phyloP scores from a whole-genome alignment of 2,113 vertebrate species.

The Percina caprodes region DNA sequence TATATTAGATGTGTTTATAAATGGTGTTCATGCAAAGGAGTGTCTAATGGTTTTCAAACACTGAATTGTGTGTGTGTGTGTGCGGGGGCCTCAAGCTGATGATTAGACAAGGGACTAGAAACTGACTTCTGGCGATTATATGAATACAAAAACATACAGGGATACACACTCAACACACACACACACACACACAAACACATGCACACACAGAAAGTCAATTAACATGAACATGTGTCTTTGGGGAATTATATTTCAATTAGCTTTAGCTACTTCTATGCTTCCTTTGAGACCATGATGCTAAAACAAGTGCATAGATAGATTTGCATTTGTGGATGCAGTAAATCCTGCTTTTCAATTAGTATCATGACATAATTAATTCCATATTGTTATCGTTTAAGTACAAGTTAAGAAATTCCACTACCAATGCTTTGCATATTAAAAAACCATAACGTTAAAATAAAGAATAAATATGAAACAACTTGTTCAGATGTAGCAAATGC shows the following conservation, averaged over 20 bases:
- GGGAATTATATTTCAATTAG: slow-evolving; percentile 85
- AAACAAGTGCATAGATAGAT: slow-evolving; percentile 66
- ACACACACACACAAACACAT: slow-evolving; percentile 45
- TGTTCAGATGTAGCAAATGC: neutral
- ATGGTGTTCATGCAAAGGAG: slow-evolving; percentile 41
- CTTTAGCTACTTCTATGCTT: slow-evolving; percentile 68
- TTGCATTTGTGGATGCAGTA: slow-evolving; percentile 65
- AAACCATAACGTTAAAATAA: slow-evolving; percentile 11
- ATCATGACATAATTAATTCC: slow-evolving; percentile 63
- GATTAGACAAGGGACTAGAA: slow-evolving; percentile 75
- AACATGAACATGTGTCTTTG: slow-evolving; percentile 76
- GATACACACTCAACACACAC: slow-evolving; percentile 48
- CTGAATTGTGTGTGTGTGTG: slow-evolving; percentile 52
- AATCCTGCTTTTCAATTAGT: slow-evolving; percentile 77
- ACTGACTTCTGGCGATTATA: slow-evolving; percentile 69
- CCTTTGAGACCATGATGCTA: slow-evolving; percentile 63
- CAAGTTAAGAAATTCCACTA: slow-evolving; percentile 59
- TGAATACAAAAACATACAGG: slow-evolving; percentile 48
- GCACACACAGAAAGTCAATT: slow-evolving; percentile 73
- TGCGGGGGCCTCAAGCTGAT: slow-evolving; percentile 55
- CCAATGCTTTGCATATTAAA: slow-evolving; percentile 42
- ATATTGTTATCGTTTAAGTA: slow-evolving; percentile 59
- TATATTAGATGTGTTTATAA: slow-evolving; percentile 49
- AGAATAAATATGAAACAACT: neutral
- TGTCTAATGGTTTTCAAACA: slow-evolving; percentile 64